Conservation (phyloP, 2,888 invertebrate genomes). For the Agrotis ipsilon region DNA sequence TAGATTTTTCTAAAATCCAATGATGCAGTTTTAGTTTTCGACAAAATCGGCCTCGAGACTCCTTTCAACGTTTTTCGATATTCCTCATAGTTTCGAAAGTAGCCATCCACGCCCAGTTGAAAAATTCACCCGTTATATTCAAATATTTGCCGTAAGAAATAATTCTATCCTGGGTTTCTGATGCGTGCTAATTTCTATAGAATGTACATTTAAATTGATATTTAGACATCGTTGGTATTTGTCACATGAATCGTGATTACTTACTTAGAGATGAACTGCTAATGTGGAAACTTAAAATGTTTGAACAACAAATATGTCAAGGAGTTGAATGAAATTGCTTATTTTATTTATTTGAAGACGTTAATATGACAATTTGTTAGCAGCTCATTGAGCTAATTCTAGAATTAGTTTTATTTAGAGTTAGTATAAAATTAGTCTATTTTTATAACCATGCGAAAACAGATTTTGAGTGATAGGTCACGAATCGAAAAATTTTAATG, state of each 20-base stretch:
- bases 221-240: conserved; percentile 14
- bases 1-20: too few relatives aligned
- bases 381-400: not conserved
- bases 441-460: not conserved
- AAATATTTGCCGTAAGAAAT: conserved; percentile 34
- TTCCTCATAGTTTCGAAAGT: too few relatives aligned
- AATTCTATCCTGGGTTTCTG: conserved; percentile 37
- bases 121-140: too few relatives aligned
- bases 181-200: conserved; percentile 32
- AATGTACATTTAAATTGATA: conserved; percentile 24
- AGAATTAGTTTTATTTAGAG: too few relatives aligned
- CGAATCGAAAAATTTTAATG: not conserved
- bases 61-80: too few relatives aligned
- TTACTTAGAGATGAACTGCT: conserved; percentile 59
- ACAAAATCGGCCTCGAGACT: too few relatives aligned
- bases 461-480: not conserved
- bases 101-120: too few relatives aligned
- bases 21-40: too few relatives aligned
- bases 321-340: conserved; percentile 19
- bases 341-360: not conserved
- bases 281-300: conserved; percentile 38
- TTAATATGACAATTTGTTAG: conserved; percentile 10
- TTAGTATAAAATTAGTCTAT: not conserved
- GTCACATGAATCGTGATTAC: conserved; percentile 65
- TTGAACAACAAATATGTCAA: conserved; percentile 34